Percentiles rank a stretch among this genome's conserved stretches.
Conservation (phyloP, 30 jellyfish, hydroid and myxozoan genomes). For the Cassiopea andromeda region DNA sequence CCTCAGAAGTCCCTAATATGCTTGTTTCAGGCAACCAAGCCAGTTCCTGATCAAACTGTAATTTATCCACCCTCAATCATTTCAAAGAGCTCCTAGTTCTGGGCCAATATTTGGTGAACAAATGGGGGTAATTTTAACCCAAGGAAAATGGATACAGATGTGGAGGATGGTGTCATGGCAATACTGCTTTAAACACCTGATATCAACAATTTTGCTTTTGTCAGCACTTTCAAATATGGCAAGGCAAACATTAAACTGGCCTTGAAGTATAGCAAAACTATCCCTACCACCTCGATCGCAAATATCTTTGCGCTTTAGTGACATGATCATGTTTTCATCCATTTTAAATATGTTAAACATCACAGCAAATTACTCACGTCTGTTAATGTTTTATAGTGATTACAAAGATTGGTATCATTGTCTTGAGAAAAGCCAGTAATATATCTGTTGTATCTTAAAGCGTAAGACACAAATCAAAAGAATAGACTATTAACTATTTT, state of each 20-base stretch:
- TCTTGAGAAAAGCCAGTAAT: too few relatives aligned
- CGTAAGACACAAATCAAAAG: too few relatives aligned
- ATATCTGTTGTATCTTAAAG: too few relatives aligned
- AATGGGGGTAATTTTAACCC: neutral
- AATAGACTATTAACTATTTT: too few relatives aligned
- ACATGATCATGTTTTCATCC: neutral
- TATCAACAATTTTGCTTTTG: neutral
- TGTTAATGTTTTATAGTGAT: too few relatives aligned
- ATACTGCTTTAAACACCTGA: neutral
- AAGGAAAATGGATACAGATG: neutral
- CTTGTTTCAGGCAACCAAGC: neutral
- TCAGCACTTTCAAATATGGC: neutral
- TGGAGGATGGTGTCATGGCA: neutral
- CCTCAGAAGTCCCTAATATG: neutral
- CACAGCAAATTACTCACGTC: too few relatives aligned
- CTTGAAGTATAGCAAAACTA: neutral
- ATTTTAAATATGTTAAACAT: too few relatives aligned
- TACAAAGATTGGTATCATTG: too few relatives aligned
- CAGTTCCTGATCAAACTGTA: neutral
- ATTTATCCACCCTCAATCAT: neutral
- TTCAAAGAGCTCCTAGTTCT: neutral
- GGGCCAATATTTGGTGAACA: constrained; percentile 11
- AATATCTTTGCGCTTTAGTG: neutral
- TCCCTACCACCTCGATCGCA: neutral
- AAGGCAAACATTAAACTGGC: neutral